phyloP scores from a whole-genome alignment of 2,797 vertebrate genomes.

The Onychomys torridus region DNA sequence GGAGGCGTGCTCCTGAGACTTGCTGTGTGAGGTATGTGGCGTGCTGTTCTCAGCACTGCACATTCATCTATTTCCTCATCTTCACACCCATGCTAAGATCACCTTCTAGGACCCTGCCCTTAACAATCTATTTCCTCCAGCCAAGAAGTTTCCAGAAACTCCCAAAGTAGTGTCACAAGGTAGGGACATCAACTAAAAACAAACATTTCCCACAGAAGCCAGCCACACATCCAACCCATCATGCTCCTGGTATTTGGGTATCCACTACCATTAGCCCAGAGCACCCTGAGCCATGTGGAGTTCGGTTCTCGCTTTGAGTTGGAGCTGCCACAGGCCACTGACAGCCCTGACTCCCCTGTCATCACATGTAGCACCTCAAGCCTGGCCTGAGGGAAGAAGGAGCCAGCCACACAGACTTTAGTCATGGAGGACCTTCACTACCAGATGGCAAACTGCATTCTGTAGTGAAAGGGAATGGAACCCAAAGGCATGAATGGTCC shows the following conservation, averaged over 20 bases:
- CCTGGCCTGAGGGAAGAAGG: not conserved
- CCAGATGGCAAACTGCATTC: not conserved
- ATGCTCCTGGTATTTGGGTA: fast-evolving
- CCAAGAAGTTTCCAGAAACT: not conserved
- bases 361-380: not conserved
- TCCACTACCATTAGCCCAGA: fast-evolving
- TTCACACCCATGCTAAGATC: not conserved
- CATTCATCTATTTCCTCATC: not conserved
- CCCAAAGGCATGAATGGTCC: not conserved
- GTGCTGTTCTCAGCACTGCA: not conserved
- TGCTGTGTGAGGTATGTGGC: no score
- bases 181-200: not conserved
- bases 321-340: not conserved
- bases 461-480: not conserved
- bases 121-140: not conserved
- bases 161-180: not conserved
- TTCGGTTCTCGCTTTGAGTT: fast-evolving
- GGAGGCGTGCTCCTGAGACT: not conserved
- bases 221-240: no score
- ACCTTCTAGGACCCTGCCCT: no score
- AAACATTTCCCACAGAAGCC: not conserved
- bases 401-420: fast-evolving
- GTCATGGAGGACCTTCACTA: not conserved
- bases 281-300: fast-evolving
- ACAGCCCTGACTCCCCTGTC: no score